Evolutionary conservation across 2,797 vertebrate genomes (phyloP).

Genomic region (Cossypha heuglini): DNA sequence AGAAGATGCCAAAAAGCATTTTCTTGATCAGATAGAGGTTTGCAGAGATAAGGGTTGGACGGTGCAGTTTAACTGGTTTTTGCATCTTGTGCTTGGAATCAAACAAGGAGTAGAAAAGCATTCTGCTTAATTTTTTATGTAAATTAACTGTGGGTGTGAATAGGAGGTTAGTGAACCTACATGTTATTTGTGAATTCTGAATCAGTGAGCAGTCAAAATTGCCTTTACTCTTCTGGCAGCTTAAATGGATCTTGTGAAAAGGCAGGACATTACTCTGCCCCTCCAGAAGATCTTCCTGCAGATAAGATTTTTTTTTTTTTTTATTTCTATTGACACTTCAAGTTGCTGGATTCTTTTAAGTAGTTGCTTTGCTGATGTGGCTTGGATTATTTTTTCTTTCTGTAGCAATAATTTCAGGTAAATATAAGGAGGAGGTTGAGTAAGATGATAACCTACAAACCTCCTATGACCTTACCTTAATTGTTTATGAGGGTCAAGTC

Average conservation of each 20-base stretch:
- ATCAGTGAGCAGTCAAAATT: constrained; percentile 24
- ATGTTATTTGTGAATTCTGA: constrained; percentile 32
- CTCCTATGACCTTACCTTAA: neutral
- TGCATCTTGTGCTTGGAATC: constrained; percentile 95
- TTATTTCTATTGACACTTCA: neutral
- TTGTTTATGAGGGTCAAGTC: neutral
- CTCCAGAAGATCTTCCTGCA: neutral
- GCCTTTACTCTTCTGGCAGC: constrained; percentile 26
- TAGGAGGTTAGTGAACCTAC: neutral
- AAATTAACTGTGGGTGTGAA: neutral
- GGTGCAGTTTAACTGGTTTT: constrained; percentile 98
- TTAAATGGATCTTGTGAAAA: constrained; percentile 20
- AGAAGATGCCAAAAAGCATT: constrained; percentile 92
- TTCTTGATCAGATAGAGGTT: constrained; percentile 97
- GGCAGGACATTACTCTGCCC: neutral
- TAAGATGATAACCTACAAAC: neutral
- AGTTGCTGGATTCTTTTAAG: neutral
- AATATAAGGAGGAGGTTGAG: neutral
- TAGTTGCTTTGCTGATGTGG: neutral
- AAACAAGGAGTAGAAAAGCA: constrained; percentile 97
- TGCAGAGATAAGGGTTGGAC: constrained; percentile 99
- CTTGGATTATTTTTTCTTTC: neutral
- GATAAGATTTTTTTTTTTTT: neutral
- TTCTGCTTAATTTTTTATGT: constrained; percentile 79
- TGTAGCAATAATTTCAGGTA: neutral